These are phyloP conservation scores for Aldrovandia affinis DNA, from an alignment of 2,797 vertebrate species.

Conservation along the genomic window DNA sequence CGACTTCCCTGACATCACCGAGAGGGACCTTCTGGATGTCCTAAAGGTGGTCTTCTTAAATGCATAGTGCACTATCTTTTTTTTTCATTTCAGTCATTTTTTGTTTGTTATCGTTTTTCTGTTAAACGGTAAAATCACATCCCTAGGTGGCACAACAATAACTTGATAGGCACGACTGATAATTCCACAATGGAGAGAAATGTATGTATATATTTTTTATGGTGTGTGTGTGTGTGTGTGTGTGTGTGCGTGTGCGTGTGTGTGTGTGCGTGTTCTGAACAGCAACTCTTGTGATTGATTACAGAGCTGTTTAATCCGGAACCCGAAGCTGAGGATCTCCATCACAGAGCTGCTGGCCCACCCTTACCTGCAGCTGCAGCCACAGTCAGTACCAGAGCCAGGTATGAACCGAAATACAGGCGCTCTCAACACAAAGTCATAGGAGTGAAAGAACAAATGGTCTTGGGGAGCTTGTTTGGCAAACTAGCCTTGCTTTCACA, in stretches of 20 bases:
- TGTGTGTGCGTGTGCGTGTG: not conserved
- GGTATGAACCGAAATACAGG: constrained; percentile 65
- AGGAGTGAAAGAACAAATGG: no score
- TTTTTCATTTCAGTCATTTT: no score
- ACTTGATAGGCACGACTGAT: no score
- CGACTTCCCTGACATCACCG: constrained; percentile 87
- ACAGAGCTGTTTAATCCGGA: constrained; percentile 86
- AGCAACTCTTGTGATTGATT: constrained; percentile 27
- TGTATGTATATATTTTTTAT: no score
- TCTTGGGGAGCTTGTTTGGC: no score
- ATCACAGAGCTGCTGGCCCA: constrained; percentile 87
- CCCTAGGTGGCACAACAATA: no score
- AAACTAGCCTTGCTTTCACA: no score
- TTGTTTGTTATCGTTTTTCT: no score
- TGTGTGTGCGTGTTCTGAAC: not conserved
- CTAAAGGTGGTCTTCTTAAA: constrained; percentile 78
- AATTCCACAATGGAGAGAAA: no score
- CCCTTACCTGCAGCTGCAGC: constrained; percentile 87
- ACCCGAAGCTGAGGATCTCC: constrained; percentile 89
- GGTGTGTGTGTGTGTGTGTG: not conserved
- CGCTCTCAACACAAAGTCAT: not conserved
- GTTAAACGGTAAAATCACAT: no score
- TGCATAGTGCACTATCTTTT: no score
- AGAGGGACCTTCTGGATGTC: constrained; percentile 92
- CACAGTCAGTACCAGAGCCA: constrained; percentile 66